These are phyloP conservation scores for Hesperia comma DNA, from an alignment of 2,888 invertebrate genomes.

Conservation along the genomic window DNA sequence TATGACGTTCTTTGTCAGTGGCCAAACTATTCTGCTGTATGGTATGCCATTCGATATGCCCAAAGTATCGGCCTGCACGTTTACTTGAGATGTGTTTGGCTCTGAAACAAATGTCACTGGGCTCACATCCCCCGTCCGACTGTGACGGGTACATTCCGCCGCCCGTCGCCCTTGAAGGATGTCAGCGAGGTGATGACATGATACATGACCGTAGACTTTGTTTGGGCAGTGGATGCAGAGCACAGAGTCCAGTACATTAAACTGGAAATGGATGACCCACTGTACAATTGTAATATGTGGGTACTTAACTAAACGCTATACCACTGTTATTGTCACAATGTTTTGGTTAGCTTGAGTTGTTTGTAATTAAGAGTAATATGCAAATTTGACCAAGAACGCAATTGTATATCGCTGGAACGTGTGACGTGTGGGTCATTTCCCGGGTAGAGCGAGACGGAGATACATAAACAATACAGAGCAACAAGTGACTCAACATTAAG, in stretches of 20 bases:
- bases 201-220: no score
- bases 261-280: no score
- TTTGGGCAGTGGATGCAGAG: no score
- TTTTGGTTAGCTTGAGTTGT: no score
- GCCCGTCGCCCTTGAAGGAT: background rate
- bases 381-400: background rate
- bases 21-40: background rate
- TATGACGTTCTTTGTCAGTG: background rate
- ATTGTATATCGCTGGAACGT: background rate
- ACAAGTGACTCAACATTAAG: slow-evolving; percentile 1
- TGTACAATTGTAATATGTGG: no score
- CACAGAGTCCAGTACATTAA: no score
- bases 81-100: background rate
- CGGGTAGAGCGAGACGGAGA: background rate
- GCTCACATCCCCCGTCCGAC: background rate
- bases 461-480: background rate
- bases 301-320: no score
- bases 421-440: background rate
- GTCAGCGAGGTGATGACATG: slow-evolving; percentile 4
- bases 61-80: background rate
- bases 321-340: no score
- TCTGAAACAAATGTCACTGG: background rate
- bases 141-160: background rate
- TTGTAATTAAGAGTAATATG: no score
- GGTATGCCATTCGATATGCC: background rate